phyloP scores from a whole-genome alignment of 2,113 vertebrate genomes.

The Cebus imitator region DNA sequence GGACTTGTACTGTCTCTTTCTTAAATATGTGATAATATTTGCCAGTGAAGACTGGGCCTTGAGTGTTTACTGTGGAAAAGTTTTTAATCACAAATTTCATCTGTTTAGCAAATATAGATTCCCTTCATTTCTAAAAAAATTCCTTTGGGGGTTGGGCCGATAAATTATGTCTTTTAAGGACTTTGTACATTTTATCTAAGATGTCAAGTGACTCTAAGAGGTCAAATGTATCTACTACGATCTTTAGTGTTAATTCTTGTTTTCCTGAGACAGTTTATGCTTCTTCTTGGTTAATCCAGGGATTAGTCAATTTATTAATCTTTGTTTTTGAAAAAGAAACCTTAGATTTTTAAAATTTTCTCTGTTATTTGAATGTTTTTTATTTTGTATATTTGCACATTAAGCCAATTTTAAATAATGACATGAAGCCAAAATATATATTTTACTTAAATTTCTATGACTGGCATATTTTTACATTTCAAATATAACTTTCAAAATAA shows the following conservation, averaged over 20 bases:
- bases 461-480: neutral
- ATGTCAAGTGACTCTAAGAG: neutral
- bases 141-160: neutral
- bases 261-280: neutral
- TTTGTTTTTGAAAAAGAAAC: neutral
- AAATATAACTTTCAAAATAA: neutral
- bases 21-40: neutral
- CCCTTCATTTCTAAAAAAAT: neutral
- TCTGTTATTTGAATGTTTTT: neutral
- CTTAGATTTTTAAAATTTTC: neutral
- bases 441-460: neutral
- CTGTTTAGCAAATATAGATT: neutral
- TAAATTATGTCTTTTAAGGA: neutral
- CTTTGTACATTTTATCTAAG: neutral
- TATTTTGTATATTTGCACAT: neutral
- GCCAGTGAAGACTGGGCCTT: neutral
- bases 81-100: neutral
- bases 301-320: neutral
- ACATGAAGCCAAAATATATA: neutral
- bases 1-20: neutral
- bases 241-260: neutral
- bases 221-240: neutral
- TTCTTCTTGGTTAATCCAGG: neutral
- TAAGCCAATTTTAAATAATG: neutral
- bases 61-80: neutral